phyloP scores from a whole-genome alignment of 1,140 invertebrate species.

The Druon quercuslanigerum region DNA sequence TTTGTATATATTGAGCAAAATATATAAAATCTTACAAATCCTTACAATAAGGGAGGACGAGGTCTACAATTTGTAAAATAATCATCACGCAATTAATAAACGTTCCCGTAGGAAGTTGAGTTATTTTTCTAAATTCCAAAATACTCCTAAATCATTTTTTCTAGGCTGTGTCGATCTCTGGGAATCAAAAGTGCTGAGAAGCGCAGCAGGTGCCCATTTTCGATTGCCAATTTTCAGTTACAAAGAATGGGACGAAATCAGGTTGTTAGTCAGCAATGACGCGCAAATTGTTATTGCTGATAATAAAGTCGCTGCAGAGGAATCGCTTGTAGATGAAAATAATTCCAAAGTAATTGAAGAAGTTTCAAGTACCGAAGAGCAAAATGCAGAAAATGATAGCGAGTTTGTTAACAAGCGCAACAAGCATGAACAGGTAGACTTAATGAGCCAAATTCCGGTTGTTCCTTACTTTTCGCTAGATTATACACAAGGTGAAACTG shows the following conservation, averaged over 20 bases:
- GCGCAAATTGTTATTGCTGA: constrained; percentile 85
- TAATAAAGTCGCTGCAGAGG: constrained; percentile 71
- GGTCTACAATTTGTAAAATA: no score
- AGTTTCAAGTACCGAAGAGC: background rate
- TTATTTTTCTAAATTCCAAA: no score
- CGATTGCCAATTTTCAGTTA: constrained; percentile 81
- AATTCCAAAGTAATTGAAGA: background rate
- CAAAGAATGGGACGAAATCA: constrained; percentile 81
- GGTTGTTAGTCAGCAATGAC: constrained; percentile 72
- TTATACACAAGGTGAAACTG: constrained; percentile 75
- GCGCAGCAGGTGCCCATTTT: constrained; percentile 90
- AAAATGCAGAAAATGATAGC: constrained; percentile 21
- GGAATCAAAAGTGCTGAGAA: constrained; percentile 90
- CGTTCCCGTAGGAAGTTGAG: no score
- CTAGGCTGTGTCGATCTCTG: constrained; percentile 91
- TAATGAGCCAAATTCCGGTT: constrained; percentile 72
- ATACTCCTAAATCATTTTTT: constrained; percentile 28
- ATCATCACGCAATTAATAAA: no score
- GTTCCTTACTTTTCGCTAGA: constrained; percentile 81
- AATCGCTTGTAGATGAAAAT: background rate
- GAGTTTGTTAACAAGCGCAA: constrained; percentile 6
- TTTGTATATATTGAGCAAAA: no score
- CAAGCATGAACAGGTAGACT: constrained; percentile 23
- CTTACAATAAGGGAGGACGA: no score
- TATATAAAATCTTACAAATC: no score